Conservation (phyloP, 1,140 invertebrate genomes). For the Lanistes nyassanus region DNA sequence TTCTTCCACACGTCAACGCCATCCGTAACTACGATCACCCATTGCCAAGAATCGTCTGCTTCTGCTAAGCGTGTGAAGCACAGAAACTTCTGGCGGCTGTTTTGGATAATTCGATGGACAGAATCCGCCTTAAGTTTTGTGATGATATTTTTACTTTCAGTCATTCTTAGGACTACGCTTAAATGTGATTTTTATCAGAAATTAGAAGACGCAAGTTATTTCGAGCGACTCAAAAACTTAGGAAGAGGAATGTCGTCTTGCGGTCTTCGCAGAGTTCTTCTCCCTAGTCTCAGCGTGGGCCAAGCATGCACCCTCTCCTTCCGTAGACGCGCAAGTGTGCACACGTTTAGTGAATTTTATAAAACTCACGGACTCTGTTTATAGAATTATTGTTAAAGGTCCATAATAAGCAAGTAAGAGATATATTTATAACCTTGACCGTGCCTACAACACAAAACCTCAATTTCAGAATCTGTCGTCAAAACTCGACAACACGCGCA, state of each 20-base stretch:
- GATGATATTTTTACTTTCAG: slow-evolving; percentile 34
- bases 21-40: slow-evolving; percentile 50
- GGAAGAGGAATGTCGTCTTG: too few species aligned
- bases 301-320: too few species aligned
- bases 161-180: slow-evolving; percentile 38
- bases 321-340: too few species aligned
- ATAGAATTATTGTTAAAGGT: not conserved
- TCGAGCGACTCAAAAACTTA: too few species aligned
- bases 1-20: slow-evolving; percentile 53
- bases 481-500: not conserved
- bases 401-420: too few species aligned
- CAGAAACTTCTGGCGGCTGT: slow-evolving; percentile 44
- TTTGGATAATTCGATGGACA: slow-evolving; percentile 37
- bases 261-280: too few species aligned
- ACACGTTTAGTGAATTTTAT: not conserved
- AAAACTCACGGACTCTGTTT: not conserved
- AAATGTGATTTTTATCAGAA: too few species aligned
- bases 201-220: too few species aligned
- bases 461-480: not conserved
- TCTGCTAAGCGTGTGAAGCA: slow-evolving; percentile 43
- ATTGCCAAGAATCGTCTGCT: slow-evolving; percentile 30
- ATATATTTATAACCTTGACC: too few species aligned
- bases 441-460: too few species aligned
- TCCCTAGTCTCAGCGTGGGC: too few species aligned
- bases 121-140: slow-evolving; percentile 37